These are phyloP conservation scores for Popillia japonica DNA, from an alignment of 1,140 invertebrate genomes.

Conservation along the genomic window DNA sequence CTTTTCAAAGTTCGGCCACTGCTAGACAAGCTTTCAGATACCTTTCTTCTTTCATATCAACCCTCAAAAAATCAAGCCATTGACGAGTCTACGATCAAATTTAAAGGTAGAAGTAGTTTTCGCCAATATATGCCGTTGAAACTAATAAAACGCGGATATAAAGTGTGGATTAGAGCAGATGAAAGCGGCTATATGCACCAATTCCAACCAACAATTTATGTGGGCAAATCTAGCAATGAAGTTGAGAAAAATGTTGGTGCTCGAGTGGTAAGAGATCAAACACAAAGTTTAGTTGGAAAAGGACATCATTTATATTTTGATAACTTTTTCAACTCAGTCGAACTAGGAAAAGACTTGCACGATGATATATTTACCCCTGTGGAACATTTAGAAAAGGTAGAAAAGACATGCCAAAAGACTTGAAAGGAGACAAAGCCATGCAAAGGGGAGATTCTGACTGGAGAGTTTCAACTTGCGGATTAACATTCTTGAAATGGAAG, in stretches of 20 bases:
- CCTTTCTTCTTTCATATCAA: no score
- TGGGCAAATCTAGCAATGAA: conserved; percentile 55
- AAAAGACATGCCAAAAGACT: no score
- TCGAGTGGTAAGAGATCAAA: conserved; percentile 38
- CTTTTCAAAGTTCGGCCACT: background rate
- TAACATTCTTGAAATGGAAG: no score
- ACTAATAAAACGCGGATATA: conserved; percentile 62
- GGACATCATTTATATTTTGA: no score
- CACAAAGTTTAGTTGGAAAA: conserved; percentile 1
- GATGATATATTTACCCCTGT: no score
- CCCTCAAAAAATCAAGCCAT: conserved; percentile 40
- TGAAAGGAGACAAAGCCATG: no score
- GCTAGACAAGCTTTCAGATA: background rate
- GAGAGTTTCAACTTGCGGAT: no score
- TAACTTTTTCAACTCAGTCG: no score
- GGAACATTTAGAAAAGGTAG: no score
- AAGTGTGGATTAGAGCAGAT: conserved; percentile 53
- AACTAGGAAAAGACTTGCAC: no score
- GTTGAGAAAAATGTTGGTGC: conserved; percentile 53
- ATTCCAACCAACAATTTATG: conserved; percentile 62
- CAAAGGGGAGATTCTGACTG: no score
- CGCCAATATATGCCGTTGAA: conserved; percentile 62
- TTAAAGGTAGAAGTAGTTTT: conserved; percentile 57
- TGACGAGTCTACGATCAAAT: conserved; percentile 56
- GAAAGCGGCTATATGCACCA: conserved; percentile 58